These are phyloP conservation scores for Halcyon leucocephala DNA, from an alignment of 2,797 vertebrate genomes.

Conservation along the genomic window DNA sequence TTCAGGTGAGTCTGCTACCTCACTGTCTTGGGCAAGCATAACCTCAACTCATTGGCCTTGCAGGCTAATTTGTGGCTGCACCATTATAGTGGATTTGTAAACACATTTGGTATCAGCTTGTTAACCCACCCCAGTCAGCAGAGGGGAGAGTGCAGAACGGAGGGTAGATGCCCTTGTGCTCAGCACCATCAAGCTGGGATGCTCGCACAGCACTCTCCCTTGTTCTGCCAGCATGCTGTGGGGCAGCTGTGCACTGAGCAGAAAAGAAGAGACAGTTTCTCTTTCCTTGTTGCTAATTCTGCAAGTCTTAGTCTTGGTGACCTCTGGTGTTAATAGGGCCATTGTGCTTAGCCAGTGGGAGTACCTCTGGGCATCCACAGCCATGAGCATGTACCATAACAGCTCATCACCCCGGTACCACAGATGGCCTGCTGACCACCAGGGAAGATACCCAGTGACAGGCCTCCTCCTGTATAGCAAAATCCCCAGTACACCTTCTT, in stretches of 20 bases:
- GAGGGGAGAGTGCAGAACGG: not conserved
- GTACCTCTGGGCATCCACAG: not conserved
- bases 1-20: not conserved
- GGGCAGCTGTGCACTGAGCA: not conserved
- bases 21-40: accelerated
- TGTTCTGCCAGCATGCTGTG: accelerated
- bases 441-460: not conserved
- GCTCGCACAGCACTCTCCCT: accelerated
- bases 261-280: not conserved
- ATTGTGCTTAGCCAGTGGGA: not conserved
- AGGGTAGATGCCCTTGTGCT: accelerated
- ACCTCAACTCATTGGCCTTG: not conserved
- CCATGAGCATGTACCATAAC: accelerated
- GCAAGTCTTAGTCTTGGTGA: not conserved
- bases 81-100: not conserved
- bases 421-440: not conserved
- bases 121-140: not conserved
- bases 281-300: not conserved
- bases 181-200: not conserved
- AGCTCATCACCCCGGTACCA: not conserved
- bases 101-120: not conserved
- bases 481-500: not conserved
- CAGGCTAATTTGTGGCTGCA: not conserved
- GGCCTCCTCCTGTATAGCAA: not conserved
- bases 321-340: not conserved